Base-by-base conservation (phyloP, 2,888 invertebrate genomes). In the Branchellion lobata region DNA sequence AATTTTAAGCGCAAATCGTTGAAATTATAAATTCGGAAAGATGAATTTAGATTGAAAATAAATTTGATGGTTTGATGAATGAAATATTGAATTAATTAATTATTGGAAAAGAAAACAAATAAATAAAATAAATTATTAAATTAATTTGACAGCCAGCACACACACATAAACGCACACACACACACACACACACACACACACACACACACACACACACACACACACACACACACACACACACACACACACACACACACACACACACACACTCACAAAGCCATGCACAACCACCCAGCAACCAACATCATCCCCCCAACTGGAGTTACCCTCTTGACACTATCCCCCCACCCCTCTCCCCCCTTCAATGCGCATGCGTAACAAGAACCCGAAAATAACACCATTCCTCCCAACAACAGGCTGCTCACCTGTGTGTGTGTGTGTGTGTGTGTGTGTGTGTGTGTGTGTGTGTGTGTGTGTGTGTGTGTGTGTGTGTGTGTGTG, bases 101-200 rank as follows among this genome's bases (percentile, higher is more conserved):
- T n/a, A n/a, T n/a, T n/a, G n/a, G n/a, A n/a, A n/a, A n/a, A n/a
- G n/a, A n/a, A n/a, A n/a, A n/a, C n/a, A n/a, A n/a, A n/a, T n/a
- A n/a, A n/a, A n/a, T n/a, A n/a, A n/a, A n/a, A n/a, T n/a, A n/a
- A n/a, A n/a, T n/a, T n/a, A n/a, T n/a, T n/a, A n/a, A n/a, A n/a
- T n/a, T n/a, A n/a, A n/a, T n/a, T n/a, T n/a, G n/a, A n/a, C n/a
- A n/a, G n/a, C n/a, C n/a, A n/a, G n/a, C 29, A 1, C 53, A 79
- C 29, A 61, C 31, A 78, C 34, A 14, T 69, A 78, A 36, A 68
- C 78, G 40, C 51, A 1, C 78, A 78, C 53, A 78, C 71, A 36
- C 40, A 47, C 78, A 71, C 71, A 78, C 40, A 78, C 71, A 78
- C 78, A 78, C 51, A 68, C 69, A 78, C 69, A 78, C 69, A 69